Conservation (phyloP, 2,797 vertebrate genomes). For the Molossus molossus region DNA sequence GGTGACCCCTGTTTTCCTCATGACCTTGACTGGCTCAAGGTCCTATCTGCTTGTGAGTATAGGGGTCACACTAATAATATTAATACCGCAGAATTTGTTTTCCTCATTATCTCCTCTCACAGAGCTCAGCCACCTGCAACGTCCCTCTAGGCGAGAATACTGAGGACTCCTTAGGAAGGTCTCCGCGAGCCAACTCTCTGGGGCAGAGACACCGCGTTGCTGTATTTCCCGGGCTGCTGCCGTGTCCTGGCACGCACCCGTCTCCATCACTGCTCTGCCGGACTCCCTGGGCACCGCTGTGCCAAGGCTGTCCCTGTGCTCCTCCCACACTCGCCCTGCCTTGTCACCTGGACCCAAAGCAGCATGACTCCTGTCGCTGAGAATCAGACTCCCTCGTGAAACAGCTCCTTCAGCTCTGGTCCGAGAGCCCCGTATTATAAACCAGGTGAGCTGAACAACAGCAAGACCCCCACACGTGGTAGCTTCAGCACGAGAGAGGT, state of each 20-base stretch:
- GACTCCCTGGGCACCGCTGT: not conserved
- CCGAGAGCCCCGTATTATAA: not conserved
- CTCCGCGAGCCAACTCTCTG: not conserved
- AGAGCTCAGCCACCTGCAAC: not conserved
- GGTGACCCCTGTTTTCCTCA: not conserved
- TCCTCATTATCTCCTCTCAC: not conserved
- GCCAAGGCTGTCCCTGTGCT: not conserved
- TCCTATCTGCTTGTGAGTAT: not conserved
- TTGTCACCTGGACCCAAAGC: not conserved
- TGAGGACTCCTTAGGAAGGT: not conserved
- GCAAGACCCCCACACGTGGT: not conserved
- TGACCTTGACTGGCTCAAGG: not conserved
- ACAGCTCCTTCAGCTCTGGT: not conserved
- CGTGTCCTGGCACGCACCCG: not conserved
- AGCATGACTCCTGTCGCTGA: not conserved
- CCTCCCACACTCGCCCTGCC: not conserved
- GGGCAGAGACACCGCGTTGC: not conserved
- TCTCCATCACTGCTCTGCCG: not conserved
- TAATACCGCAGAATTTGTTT: not conserved
- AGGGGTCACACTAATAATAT: not conserved
- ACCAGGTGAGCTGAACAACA: not conserved
- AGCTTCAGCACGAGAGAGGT: not conserved
- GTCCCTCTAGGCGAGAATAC: not conserved
- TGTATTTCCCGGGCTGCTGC: not conserved
- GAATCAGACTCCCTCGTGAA: conserved; percentile 51